Conservation (phyloP, 2,113 vertebrate species). For the Bothrops jararaca region DNA sequence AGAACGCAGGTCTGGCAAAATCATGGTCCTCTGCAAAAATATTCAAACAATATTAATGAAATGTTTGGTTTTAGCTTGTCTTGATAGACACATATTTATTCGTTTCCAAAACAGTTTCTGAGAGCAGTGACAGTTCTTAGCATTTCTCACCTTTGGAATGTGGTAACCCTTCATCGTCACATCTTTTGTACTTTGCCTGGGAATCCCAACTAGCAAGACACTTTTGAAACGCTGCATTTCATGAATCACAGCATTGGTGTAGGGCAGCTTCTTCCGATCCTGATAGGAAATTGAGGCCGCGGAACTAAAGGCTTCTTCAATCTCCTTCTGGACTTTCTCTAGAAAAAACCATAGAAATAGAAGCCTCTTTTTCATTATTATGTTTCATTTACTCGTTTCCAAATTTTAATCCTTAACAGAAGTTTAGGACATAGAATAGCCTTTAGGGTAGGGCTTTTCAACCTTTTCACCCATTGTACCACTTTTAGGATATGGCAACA, state of each 20-base stretch:
- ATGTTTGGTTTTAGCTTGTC: neutral
- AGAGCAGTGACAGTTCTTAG: neutral
- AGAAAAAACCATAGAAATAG: neutral
- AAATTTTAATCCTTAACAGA: no score
- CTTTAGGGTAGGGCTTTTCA: no score
- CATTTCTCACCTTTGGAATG: neutral
- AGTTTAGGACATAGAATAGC: no score
- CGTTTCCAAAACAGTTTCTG: neutral
- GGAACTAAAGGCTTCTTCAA: neutral
- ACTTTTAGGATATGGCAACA: no score
- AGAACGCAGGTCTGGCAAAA: no score
- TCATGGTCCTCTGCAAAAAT: no score
- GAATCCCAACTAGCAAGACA: accelerated
- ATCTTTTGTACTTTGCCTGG: neutral
- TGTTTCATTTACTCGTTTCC: no score
- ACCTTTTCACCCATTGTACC: no score
- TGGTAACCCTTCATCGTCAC: neutral
- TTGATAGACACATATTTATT: neutral
- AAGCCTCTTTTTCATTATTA: no score
- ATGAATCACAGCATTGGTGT: neutral
- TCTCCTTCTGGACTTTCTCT: neutral
- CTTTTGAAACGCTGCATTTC: neutral
- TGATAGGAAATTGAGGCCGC: neutral
- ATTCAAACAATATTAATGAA: neutral
- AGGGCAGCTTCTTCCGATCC: neutral